Conservation (phyloP, 1,140 invertebrate genomes). For the Papilio glaucus region DNA sequence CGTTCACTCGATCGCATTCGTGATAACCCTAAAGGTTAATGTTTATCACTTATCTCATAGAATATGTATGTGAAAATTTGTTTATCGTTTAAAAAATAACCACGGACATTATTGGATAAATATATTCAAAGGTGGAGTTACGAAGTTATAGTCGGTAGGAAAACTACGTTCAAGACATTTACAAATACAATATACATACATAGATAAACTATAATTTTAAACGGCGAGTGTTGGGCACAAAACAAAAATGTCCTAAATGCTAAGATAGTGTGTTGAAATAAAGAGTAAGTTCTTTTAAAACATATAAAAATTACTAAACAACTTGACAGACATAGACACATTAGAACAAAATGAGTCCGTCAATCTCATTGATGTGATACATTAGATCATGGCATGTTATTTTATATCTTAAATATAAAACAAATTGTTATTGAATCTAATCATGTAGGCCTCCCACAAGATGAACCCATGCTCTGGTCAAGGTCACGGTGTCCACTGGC, state of each 20-base stretch:
- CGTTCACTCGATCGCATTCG: conserved; percentile 19
- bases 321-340: no score
- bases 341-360: no score
- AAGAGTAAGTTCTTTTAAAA: not conserved
- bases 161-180: conserved; percentile 20
- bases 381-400: no score
- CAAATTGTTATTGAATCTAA: no score
- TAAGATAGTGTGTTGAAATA: not conserved
- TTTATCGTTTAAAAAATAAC: conserved; percentile 13
- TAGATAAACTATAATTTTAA: conserved; percentile 3
- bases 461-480: no score
- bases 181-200: not conserved
- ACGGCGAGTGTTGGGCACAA: not conserved
- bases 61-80: conserved; percentile 26
- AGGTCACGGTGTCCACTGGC: no score
- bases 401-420: no score
- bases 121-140: conserved; percentile 7
- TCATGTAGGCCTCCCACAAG: no score
- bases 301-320: no score
- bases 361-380: no score
- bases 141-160: not conserved
- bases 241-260: not conserved
- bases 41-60: conserved; percentile 31
- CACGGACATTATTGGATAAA: conserved; percentile 28
- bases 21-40: conserved; percentile 36